Base-by-base conservation (phyloP, 1,140 invertebrate species). In the Platorchestia sp. region DNA sequence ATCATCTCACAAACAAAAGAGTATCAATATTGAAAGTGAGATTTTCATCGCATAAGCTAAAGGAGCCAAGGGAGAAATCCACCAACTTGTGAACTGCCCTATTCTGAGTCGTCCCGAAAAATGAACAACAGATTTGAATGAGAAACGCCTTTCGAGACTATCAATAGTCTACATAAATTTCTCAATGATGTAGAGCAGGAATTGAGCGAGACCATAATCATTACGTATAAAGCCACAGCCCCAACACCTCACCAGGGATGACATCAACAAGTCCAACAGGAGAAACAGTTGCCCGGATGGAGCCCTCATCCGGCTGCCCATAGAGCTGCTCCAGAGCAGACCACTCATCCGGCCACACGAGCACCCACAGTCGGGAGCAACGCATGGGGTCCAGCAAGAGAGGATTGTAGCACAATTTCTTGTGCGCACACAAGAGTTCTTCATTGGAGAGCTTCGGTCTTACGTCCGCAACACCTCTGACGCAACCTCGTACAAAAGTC, bases 281-380 rank as follows among this genome's bases (percentile, higher is more conserved):
- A 45, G 44, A 95, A 89, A 75, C 95, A 91, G 42, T 43, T 75
- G 95, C 96, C 45, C 89, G 86, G 40, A 96, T 95, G 95, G 95
- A 41, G 89, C 96, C 95, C 44, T 95, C 95, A 41, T 95, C 95
- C 3, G 95, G 87, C 7, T 44, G 45, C 43, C 91, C 91, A 86
- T 96, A 96, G 7, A 95, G 45, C 40, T 95, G 95, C 75, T 90
- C 95, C 43, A 96, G 87, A 36, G 95, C 95, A 40, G 47, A 42
- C 96, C 96, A 96, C 95, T 96, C 96, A 47, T 96, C 96, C 86
- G 96, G 95, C 96, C 96, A 96, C 95, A 95, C 90, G 45, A 96
- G 47, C 95, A 96, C 96, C 95, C 95, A 90, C 27, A 42, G 43
- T 16, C 43, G 47, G 10, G 86, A 91, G 89, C 91, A 93, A 7